A percentile compares a stretch with the other conserved stretches of the same genome.
Conservation (phyloP, 2,888 invertebrate genomes). For the Augochlorella aurata region DNA sequence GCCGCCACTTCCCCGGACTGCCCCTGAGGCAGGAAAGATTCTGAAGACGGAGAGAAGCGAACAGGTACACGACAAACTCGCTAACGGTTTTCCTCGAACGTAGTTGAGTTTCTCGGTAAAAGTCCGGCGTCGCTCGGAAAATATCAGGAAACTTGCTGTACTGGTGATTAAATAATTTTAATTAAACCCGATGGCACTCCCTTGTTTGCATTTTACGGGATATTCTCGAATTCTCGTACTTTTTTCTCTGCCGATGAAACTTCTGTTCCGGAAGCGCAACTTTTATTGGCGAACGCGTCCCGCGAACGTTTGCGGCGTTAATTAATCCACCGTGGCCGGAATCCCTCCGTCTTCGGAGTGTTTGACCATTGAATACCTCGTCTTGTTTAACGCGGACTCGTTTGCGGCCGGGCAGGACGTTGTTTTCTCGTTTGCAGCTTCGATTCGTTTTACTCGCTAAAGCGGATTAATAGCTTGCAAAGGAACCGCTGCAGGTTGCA, state of each 20-base stretch:
- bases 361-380: slow-evolving; percentile 9
- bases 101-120: neutral
- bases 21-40: neutral
- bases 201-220: slow-evolving; percentile 31
- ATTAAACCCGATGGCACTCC: slow-evolving; percentile 31
- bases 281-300: slow-evolving; percentile 41
- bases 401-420: neutral
- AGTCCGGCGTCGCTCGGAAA: neutral
- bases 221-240: neutral
- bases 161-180: slow-evolving; percentile 44
- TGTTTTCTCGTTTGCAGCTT: neutral
- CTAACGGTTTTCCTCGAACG: neutral
- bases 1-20: neutral
- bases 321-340: slow-evolving; percentile 36
- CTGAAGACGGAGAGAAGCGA: neutral
- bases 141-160: neutral
- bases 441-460: neutral
- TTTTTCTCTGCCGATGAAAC: slow-evolving; percentile 20
- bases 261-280: slow-evolving; percentile 15
- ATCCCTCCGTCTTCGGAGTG: slow-evolving; percentile 2
- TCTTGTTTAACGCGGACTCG: neutral
- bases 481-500: neutral
- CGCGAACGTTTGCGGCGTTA: slow-evolving; percentile 48
- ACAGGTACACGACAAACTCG: neutral
- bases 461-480: neutral